Percentiles rank a stretch among this genome's conserved stretches.
Evolutionary conservation across 2,113 vertebrate genomes (phyloP).

Genomic region (Antigone vipio): DNA sequence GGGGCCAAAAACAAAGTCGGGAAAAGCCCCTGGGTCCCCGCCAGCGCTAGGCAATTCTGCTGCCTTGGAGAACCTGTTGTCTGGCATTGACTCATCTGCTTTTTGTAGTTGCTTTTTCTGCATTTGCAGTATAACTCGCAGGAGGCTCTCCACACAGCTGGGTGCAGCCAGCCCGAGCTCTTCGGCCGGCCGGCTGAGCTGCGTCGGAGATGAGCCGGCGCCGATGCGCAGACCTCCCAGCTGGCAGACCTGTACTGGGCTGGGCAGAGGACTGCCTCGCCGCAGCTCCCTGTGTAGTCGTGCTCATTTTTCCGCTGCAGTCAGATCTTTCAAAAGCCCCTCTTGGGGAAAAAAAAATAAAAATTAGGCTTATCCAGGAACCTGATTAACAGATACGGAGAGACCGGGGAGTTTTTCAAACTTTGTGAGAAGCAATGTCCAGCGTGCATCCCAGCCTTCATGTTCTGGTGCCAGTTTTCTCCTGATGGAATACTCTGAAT

Average conservation of each 20-base stretch:
- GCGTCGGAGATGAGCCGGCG: not conserved
- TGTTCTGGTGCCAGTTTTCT: not conserved
- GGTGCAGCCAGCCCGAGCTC: not conserved
- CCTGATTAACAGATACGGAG: not conserved
- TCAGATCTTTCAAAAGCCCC: not conserved
- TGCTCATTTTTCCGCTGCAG: not conserved
- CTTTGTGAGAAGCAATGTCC: not conserved
- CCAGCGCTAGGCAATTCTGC: not conserved
- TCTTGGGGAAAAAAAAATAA: too few species aligned
- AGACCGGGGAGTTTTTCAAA: not conserved
- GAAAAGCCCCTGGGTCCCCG: not conserved
- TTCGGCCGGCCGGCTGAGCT: not conserved
- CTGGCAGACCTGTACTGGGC: rapidly evolving
- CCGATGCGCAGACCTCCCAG: rapidly evolving
- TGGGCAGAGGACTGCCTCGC: not conserved
- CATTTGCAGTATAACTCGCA: not conserved
- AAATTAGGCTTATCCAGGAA: not conserved
- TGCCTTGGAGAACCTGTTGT: not conserved
- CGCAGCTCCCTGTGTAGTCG: rapidly evolving
- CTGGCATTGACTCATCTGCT: not conserved
- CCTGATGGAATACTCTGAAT: not conserved
- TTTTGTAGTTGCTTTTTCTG: not conserved
- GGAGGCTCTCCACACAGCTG: not conserved
- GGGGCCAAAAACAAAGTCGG: not conserved
- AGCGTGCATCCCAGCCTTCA: rapidly evolving